phyloP scores from a whole-genome alignment of 2,888 invertebrate genomes.

The Mantis religiosa region DNA sequence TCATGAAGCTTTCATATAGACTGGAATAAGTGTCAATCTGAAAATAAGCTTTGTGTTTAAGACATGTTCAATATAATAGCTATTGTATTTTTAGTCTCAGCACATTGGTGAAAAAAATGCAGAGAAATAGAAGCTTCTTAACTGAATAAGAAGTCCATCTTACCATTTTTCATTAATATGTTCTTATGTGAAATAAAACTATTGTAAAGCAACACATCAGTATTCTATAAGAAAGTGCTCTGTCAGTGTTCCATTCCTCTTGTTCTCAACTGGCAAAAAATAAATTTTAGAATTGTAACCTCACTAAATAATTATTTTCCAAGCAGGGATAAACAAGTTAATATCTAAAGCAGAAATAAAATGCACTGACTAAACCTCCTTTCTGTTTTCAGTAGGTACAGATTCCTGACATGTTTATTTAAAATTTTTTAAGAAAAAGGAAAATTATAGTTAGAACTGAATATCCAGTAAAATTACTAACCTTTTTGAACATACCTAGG shows the following conservation, averaged over 20 bases:
- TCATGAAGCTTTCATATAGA: neutral
- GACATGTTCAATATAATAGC: slow-evolving; percentile 16
- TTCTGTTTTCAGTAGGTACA: neutral
- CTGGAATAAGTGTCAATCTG: neutral
- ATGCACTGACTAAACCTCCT: neutral
- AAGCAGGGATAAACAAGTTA: neutral
- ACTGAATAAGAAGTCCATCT: neutral
- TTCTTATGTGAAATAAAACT: neutral
- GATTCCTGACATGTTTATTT: neutral
- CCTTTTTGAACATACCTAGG: too few relatives aligned
- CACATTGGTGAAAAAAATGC: neutral
- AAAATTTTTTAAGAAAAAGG: neutral
- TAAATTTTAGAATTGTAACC: neutral
- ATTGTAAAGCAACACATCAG: neutral
- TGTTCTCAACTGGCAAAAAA: neutral
- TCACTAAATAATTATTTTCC: neutral
- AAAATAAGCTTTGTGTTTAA: slow-evolving; percentile 16
- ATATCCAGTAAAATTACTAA: neutral
- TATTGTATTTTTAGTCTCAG: neutral
- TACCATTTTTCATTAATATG: neutral
- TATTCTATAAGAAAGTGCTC: neutral
- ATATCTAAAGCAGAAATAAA: neutral
- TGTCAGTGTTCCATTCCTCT: neutral
- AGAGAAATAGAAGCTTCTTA: neutral
- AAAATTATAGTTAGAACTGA: neutral